These are phyloP conservation scores for Mesochorus sp. DNA, from an alignment of 2,888 invertebrate species.

Conservation along the genomic window DNA sequence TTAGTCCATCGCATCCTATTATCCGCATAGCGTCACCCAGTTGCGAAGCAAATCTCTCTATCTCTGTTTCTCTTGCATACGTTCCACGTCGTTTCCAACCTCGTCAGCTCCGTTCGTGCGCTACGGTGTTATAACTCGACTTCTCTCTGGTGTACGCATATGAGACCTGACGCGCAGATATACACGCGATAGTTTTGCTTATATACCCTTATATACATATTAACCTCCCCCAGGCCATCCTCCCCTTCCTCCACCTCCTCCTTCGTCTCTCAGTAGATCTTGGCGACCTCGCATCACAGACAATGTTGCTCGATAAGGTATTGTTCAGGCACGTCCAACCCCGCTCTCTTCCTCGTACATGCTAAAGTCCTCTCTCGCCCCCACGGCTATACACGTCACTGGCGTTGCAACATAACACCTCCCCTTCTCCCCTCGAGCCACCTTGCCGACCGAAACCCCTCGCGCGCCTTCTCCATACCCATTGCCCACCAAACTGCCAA, in stretches of 20 bases:
- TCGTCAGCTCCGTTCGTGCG: not conserved
- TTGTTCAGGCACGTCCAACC: conserved; percentile 76
- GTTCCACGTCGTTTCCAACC: no score
- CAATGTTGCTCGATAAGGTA: conserved; percentile 81
- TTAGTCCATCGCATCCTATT: not conserved
- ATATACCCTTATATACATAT: conserved; percentile 18
- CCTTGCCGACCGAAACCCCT: conserved; percentile 26
- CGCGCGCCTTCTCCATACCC: conserved; percentile 31
- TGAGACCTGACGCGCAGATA: conserved; percentile 10
- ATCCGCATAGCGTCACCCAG: conserved; percentile 5
- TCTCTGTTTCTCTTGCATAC: no score
- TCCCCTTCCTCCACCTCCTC: conserved; percentile 15
- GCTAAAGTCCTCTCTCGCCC: conserved; percentile 45
- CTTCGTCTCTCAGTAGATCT: conserved; percentile 33
- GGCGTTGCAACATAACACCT: conserved; percentile 38
- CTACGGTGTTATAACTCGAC: conserved; percentile 7
- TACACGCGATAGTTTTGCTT: conserved; percentile 31
- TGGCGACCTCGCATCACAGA: conserved; percentile 63
- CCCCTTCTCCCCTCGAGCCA: conserved; percentile 30
- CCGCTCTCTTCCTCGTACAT: conserved; percentile 48
- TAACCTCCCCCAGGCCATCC: not conserved
- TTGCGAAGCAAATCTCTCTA: conserved; percentile 1
- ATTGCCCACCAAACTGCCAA: conserved; percentile 21
- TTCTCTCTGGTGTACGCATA: conserved; percentile 11
- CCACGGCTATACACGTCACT: conserved; percentile 49